Conservation (phyloP, 2,797 vertebrate genomes). For the Tenualosa thibaudeaui region DNA sequence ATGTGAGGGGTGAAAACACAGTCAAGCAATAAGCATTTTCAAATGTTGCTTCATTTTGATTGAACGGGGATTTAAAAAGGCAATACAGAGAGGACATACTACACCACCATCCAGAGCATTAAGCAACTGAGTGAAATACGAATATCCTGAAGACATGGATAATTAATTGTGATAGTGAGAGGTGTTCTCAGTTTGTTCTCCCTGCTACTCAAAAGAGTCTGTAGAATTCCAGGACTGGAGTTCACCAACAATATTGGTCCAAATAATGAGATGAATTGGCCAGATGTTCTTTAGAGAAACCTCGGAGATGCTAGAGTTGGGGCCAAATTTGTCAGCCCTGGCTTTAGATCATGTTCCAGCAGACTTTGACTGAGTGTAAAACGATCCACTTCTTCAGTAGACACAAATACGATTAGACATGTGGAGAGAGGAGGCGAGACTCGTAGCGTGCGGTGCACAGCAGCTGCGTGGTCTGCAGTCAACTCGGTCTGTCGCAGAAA, state of each 20-base stretch:
- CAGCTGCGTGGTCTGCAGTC: neutral
- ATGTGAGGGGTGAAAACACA: constrained; percentile 1
- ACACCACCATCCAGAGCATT: neutral
- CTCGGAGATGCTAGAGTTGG: neutral
- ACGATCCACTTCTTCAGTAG: constrained; percentile 15
- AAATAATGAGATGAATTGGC: constrained; percentile 34
- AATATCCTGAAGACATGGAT: neutral
- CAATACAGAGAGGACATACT: neutral
- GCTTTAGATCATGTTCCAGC: constrained; percentile 28
- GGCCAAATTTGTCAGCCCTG: neutral
- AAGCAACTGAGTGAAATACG: neutral
- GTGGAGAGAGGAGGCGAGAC: constrained; percentile 4
- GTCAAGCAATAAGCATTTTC: constrained; percentile 17
- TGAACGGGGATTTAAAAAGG: constrained; percentile 11
- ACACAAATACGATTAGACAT: constrained; percentile 26
- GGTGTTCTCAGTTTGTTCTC: constrained; percentile 9
- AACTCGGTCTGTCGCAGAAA: neutral
- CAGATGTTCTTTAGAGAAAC: constrained; percentile 28
- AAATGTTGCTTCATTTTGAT: constrained; percentile 9
- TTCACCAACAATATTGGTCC: constrained; percentile 19
- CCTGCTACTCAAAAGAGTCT: neutral
- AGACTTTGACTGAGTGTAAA: constrained; percentile 30
- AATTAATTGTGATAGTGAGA: constrained; percentile 22
- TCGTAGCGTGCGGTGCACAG: constrained; percentile 11
- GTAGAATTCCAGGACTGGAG: constrained; percentile 14